Conservation (phyloP, 2,797 vertebrate species). For the Numenius phaeopus region DNA sequence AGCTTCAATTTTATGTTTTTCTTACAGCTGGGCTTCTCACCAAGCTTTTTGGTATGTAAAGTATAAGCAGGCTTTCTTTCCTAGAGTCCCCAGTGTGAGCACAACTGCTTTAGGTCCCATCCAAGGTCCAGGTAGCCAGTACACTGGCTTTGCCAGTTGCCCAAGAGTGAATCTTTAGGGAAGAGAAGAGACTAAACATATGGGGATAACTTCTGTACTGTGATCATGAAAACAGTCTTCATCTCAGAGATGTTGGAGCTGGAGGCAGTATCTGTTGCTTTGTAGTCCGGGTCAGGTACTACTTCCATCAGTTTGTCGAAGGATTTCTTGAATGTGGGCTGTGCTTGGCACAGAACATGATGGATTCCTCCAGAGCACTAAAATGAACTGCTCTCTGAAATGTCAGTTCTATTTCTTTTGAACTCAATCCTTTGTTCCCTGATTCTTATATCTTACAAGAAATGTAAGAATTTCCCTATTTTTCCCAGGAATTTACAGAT, state of each 20-base stretch:
- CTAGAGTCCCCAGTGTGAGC: not conserved
- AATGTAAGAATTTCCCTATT: not conserved
- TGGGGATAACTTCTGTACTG: not conserved
- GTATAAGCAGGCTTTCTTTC: not conserved
- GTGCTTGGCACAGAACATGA: not conserved
- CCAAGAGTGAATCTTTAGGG: not conserved
- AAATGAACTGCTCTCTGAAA: not conserved
- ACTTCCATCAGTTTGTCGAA: not conserved
- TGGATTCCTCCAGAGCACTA: not conserved
- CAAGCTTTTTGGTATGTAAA: not conserved
- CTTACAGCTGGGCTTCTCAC: not conserved
- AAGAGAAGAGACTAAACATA: not conserved
- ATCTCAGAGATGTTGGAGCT: not conserved
- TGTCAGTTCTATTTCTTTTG: not conserved
- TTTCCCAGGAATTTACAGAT: not conserved
- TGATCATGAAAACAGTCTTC: not conserved
- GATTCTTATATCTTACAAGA: not conserved
- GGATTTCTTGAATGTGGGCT: not conserved
- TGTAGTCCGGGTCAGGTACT: not conserved
- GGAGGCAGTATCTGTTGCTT: not conserved
- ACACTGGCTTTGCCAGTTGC: not conserved
- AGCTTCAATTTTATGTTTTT: not conserved
- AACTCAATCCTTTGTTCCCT: not conserved
- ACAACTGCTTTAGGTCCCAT: not conserved
- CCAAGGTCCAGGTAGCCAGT: not conserved